Evolutionary conservation across 2,113 vertebrate genomes (phyloP).

Genomic region (Noturus placidus): DNA sequence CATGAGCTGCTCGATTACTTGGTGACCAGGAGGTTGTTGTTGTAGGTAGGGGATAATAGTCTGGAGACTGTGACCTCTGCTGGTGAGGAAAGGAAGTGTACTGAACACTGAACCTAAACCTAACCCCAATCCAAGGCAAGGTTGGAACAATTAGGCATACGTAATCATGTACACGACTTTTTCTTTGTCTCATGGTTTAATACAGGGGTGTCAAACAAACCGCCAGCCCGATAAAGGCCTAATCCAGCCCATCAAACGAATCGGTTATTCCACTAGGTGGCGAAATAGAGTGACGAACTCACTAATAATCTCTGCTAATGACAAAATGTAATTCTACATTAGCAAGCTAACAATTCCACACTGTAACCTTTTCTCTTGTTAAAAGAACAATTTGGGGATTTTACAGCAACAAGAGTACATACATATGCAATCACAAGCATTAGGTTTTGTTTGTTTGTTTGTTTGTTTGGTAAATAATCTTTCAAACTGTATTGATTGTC

Average conservation of each 20-base stretch:
- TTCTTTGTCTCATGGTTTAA: not conserved
- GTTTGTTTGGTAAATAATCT: not conserved
- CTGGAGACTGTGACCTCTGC: not conserved
- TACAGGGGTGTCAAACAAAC: not conserved
- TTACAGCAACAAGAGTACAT: not conserved
- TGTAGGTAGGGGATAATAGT: not conserved
- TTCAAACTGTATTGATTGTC: not conserved
- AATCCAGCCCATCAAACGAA: not conserved
- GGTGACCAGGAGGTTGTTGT: not conserved
- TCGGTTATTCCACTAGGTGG: not conserved
- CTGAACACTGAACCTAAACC: not conserved
- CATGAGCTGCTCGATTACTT: not conserved
- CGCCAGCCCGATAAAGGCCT: too few species aligned
- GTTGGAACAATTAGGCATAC: too few species aligned
- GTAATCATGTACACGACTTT: too few species aligned
- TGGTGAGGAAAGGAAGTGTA: not conserved
- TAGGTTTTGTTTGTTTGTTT: not conserved
- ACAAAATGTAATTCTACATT: not conserved
- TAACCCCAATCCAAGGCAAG: not conserved
- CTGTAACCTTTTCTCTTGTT: too few species aligned
- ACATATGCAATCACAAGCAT: not conserved
- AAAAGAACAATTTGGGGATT: not conserved
- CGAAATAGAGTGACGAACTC: not conserved
- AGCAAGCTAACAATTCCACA: not conserved
- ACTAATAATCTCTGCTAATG: not conserved